Conservation (phyloP, 2,888 invertebrate species). For the Sphecodes monilicornis region DNA sequence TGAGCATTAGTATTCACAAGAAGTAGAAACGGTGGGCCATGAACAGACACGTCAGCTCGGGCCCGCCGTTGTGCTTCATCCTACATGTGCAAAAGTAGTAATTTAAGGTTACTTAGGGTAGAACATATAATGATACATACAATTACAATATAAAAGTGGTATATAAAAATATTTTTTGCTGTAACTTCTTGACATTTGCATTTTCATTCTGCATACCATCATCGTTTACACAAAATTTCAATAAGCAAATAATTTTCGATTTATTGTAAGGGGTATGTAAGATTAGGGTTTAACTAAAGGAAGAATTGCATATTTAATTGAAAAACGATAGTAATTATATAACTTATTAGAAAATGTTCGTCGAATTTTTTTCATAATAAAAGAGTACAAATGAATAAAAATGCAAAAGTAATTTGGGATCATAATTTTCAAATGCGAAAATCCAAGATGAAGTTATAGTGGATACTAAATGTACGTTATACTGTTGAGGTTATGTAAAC, state of each 20-base stretch:
- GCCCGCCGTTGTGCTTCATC: background rate
- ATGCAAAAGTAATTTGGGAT: background rate
- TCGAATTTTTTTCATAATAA: background rate
- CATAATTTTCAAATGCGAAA: background rate
- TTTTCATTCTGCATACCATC: too few relatives aligned
- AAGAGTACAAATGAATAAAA: background rate
- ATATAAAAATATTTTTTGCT: background rate
- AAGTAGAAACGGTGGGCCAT: background rate
- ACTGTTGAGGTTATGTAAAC: constrained; percentile 7
- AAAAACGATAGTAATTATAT: background rate
- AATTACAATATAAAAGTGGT: background rate
- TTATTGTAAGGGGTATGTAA: background rate
- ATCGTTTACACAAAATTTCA: background rate
- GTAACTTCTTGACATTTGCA: background rate
- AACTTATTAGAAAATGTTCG: background rate
- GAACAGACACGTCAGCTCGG: background rate
- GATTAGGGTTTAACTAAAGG: background rate
- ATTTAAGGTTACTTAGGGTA: background rate
- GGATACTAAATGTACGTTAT: background rate
- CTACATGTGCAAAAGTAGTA: background rate
- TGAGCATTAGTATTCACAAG: background rate
- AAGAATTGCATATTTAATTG: background rate
- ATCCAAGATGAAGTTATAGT: background rate
- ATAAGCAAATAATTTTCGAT: background rate
- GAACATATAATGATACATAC: background rate